A percentile compares a stretch with the other conserved stretches of the same genome.
These are phyloP conservation scores for Tachysurus vachellii DNA, from an alignment of 2,113 vertebrate genomes.

Conservation along the genomic window DNA sequence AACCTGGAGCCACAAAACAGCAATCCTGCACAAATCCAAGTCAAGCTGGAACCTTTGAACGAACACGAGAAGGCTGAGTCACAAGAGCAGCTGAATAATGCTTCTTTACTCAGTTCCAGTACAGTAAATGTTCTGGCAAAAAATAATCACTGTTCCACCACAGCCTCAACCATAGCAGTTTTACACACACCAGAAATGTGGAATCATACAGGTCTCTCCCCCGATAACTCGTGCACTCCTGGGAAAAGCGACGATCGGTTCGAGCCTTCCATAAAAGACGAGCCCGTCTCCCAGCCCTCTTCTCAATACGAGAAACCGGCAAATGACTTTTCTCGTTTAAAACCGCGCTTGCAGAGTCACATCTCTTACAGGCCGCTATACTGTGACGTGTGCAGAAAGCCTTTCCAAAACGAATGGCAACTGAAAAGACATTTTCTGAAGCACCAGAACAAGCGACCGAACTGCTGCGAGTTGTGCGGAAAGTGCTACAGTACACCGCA, in stretches of 20 bases:
- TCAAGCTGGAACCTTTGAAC: conserved; percentile 28
- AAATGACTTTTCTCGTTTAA: neutral
- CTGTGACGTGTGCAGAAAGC: conserved; percentile 23
- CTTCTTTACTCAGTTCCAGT: neutral
- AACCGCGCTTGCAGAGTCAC: neutral
- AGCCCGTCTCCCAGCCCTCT: neutral
- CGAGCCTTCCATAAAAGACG: neutral
- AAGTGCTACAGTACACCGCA: conserved; percentile 31
- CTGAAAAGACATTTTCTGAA: conserved; percentile 20
- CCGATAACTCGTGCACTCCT: neutral
- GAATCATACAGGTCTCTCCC: neutral
- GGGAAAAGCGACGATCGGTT: neutral
- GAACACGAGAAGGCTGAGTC: neutral
- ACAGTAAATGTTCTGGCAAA: neutral
- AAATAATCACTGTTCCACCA: neutral
- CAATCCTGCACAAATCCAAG: conserved; percentile 13
- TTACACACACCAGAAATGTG: neutral
- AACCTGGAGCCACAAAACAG: neutral
- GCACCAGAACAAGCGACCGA: conserved; percentile 16
- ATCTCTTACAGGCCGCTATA: neutral
- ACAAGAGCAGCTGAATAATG: neutral
- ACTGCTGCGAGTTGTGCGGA: conserved; percentile 33
- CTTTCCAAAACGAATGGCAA: conserved; percentile 4
- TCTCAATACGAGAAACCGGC: neutral
- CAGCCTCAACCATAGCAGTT: neutral